Percentiles rank a stretch among this genome's conserved stretches.
phyloP scores from a whole-genome alignment of 2,888 invertebrate genomes.

The Dryadula phaetusa region DNA sequence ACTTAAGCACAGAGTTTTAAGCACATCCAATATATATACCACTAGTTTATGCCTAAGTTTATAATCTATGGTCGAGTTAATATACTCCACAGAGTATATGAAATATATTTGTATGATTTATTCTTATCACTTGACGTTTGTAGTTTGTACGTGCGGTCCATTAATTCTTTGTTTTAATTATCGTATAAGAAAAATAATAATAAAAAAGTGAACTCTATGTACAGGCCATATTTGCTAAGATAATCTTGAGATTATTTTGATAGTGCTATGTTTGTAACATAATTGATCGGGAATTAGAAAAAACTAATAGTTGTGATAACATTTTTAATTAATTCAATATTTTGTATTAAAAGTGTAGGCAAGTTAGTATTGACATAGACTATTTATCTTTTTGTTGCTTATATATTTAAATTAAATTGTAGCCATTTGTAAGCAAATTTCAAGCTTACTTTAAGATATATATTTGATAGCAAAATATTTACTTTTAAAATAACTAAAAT shows the following conservation, averaged over 20 bases:
- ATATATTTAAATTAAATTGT: background rate
- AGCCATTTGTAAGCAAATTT: background rate
- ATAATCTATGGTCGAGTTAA: background rate
- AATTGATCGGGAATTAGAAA: conserved; percentile 30
- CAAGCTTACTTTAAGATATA: background rate
- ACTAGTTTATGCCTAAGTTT: background rate
- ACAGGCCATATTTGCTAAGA: conserved; percentile 2
- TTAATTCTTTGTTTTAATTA: conserved; percentile 20
- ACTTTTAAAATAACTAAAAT: background rate
- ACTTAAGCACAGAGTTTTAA: too few relatives aligned
- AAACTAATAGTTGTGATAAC: conserved; percentile 19
- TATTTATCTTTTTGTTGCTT: background rate
- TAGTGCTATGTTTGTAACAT: conserved; percentile 29
- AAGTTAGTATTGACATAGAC: background rate
- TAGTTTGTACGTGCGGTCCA: background rate
- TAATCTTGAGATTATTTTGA: conserved; percentile 27
- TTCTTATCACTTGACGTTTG: conserved; percentile 14
- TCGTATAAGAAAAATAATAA: conserved; percentile 4
- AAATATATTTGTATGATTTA: too few relatives aligned
- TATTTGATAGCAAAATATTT: background rate
- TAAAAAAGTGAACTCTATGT: background rate
- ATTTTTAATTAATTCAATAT: conserved; percentile 3
- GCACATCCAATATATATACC: too few relatives aligned
- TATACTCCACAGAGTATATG: too few relatives aligned
- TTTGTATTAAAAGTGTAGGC: background rate